Evolutionary conservation across 2,113 vertebrate species (phyloP).

Genomic region (Butorides virescens): DNA sequence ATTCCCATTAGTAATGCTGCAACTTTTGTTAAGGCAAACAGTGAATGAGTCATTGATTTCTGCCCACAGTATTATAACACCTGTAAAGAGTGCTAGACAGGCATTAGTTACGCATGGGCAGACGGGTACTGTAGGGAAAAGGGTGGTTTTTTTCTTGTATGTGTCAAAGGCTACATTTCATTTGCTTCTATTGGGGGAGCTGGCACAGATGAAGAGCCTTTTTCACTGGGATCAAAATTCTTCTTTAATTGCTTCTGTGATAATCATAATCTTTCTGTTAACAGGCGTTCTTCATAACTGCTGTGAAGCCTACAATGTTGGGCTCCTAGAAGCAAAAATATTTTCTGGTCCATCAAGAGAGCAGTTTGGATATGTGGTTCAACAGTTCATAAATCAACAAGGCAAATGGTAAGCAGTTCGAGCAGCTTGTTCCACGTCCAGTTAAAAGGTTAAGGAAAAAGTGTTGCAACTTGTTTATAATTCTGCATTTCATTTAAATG

Average conservation of each 20-base stretch:
- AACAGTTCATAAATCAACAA: conserved; percentile 81
- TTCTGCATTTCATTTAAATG: background rate
- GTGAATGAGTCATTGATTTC: background rate
- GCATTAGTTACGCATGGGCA: background rate
- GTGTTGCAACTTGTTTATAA: background rate
- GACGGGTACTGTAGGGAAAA: background rate
- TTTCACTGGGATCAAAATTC: background rate
- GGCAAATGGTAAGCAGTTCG: conserved; percentile 86
- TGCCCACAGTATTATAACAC: background rate
- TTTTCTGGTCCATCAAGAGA: conserved; percentile 80
- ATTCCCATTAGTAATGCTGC: background rate
- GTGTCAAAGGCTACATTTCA: background rate
- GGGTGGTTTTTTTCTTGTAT: background rate
- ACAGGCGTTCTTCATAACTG: conserved; percentile 71
- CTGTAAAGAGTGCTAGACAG: background rate
- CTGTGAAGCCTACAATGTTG: conserved; percentile 84
- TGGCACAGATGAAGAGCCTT: background rate
- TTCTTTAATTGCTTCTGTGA: conserved; percentile 24
- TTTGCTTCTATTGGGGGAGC: background rate
- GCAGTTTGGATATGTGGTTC: conserved; percentile 89
- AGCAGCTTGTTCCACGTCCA: background rate
- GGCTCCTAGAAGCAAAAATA: conserved; percentile 81
- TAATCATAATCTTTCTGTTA: conserved; percentile 51
- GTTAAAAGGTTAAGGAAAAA: background rate
- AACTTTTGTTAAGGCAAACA: background rate